Base-by-base conservation (phyloP, 1,140 invertebrate species). In the Drosophila insularis region DNA sequence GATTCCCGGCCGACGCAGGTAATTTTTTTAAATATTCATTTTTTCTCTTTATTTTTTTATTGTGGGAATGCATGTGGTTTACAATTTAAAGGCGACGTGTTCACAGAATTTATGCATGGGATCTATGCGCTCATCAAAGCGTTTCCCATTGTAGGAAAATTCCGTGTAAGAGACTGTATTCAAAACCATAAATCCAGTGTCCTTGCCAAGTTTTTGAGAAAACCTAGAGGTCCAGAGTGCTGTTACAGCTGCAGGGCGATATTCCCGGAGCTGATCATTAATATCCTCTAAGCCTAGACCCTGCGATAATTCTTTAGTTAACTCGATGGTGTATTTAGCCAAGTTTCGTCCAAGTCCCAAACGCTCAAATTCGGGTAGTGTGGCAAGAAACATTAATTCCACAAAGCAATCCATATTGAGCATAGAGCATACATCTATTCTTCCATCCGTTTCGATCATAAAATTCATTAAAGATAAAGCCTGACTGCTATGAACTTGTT, bases 1-100 rank as follows among this genome's bases (percentile, higher is more conserved):
- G 96, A 97, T 96, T 97, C 96, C 95, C 96, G 96, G 95, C 95
- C 95, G 95, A 96, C 95, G 95, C 95, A 82, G 55, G 90, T 10
- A 14, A 63, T 43, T 10, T 43, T 81, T 84, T 85, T 40, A 10
- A n/a, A 37, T 46, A 60, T 39, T 14, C 27, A 0, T 27, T n/a
- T 63, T n/a, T 63, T 17, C 54, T 46, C 39, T 55, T 40, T 59
- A 2, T 35, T 27, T 19, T 62, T 84, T 78, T 80, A 75, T 84
- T 91, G 87, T 90, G 50, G 69, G 8, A 56, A 21, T 4, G 13
- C 2, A 31, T 39, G 21, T 61, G 21, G 53, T 56, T 79, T 37
- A 77, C 31, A 89, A 72, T 59, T 63, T 70, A 54, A 58, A 77
- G 6, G 78, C 64, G 3, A 65, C 90, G 50, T 81, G 90, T 14